A percentile compares a stretch with the other conserved stretches of the same genome.
These are phyloP conservation scores for Asteroscopus sphinx DNA, from an alignment of 2,888 invertebrate species.

Conservation along the genomic window DNA sequence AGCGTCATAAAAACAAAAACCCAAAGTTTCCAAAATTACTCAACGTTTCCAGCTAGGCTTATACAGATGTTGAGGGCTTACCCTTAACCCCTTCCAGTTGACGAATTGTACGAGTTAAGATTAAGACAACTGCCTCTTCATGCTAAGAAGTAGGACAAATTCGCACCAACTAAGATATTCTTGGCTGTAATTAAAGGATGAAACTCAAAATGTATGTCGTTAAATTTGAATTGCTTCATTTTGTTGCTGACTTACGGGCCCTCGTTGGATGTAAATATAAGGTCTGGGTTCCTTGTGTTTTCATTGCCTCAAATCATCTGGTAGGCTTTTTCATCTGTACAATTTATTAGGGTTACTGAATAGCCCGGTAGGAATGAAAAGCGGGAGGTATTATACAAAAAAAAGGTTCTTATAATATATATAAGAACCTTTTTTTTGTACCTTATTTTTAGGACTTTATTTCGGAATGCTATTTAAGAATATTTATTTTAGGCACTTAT, in stretches of 20 bases:
- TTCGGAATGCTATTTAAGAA: background rate
- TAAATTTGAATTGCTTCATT: constrained; percentile 55
- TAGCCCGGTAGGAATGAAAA: constrained; percentile 46
- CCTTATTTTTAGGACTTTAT: constrained; percentile 30
- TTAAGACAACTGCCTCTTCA: constrained; percentile 70
- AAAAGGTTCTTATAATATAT: too few species aligned
- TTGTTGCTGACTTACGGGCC: constrained; percentile 50
- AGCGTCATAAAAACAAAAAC: constrained; percentile 53
- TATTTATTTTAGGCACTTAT: too few species aligned
- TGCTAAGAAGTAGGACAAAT: constrained; percentile 65
- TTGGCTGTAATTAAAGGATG: constrained; percentile 65
- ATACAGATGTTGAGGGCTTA: constrained; percentile 63
- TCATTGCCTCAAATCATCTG: constrained; percentile 49
- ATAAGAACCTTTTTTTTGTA: constrained; percentile 32
- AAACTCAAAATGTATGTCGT: constrained; percentile 60
- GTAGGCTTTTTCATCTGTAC: constrained; percentile 51
- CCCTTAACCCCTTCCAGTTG: constrained; percentile 66
- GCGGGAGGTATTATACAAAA: constrained; percentile 50
- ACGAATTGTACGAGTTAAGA: constrained; percentile 72
- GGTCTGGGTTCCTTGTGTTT: constrained; percentile 45
- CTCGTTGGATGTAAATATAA: constrained; percentile 46
- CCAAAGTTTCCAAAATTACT: constrained; percentile 52
- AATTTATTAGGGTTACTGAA: constrained; percentile 54
- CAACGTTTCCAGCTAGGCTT: constrained; percentile 50
- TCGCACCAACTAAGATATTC: constrained; percentile 59